Percentiles rank a stretch among this genome's conserved stretches.
Conservation (phyloP, 2,797 vertebrate species). For the Coracias cyanogaster region DNA sequence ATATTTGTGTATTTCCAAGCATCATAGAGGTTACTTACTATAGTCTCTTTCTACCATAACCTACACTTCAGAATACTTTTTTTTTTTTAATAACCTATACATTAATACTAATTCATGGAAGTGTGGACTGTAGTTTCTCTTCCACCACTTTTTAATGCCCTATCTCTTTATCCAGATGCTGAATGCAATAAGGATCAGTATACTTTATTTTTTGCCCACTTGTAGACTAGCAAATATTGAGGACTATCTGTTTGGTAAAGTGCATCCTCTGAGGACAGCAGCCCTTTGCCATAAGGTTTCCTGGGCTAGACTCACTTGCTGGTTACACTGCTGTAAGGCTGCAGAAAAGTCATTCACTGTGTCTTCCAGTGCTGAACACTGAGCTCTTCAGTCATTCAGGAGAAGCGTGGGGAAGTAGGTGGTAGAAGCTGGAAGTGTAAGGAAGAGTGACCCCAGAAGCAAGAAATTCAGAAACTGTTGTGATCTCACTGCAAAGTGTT, state of each 20-base stretch:
- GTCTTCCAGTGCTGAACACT: accelerated
- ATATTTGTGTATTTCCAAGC: not conserved
- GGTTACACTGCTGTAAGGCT: not conserved
- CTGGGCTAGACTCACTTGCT: not conserved
- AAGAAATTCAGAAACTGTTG: not conserved
- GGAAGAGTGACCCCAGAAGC: not conserved
- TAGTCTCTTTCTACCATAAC: not conserved
- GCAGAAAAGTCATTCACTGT: not conserved
- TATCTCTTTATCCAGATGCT: not conserved
- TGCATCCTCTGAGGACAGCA: not conserved
- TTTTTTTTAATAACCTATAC: too few species aligned
- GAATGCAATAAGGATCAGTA: not conserved
- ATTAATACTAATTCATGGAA: not conserved
- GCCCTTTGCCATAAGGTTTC: not conserved
- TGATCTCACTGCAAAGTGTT: not conserved
- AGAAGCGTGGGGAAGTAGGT: not conserved
- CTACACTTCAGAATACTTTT: not conserved
- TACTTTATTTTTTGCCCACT: not conserved
- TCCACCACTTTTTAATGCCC: not conserved
- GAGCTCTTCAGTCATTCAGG: not conserved
- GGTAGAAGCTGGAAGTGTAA: not conserved
- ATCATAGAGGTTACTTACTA: not conserved
- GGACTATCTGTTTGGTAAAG: not conserved
- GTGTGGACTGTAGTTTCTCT: not conserved
- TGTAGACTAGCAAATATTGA: not conserved